Conservation (phyloP, 1,140 invertebrate species). For the Drosophila simulans region DNA sequence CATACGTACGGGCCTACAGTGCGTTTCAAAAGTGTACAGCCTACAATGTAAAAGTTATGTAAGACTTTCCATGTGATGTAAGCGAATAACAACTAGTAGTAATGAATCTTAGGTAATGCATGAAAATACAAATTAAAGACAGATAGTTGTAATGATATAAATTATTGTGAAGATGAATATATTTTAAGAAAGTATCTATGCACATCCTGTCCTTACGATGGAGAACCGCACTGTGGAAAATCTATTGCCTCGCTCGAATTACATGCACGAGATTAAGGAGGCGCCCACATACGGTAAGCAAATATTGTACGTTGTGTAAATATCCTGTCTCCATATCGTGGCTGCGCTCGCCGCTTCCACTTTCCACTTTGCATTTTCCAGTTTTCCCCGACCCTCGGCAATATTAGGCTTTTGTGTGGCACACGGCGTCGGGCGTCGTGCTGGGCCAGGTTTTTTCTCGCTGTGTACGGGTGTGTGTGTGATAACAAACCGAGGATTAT, state of each 20-base stretch:
- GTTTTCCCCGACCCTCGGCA: slow-evolving; percentile 11
- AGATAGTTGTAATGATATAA: no score
- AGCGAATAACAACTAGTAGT: no score
- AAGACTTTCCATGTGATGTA: no score
- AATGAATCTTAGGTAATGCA: no score
- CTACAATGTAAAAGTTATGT: no score
- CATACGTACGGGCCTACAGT: slow-evolving; percentile 23
- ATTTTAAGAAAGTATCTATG: no score
- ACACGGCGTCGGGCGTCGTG: slow-evolving; percentile 57
- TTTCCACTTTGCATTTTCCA: slow-evolving; percentile 79
- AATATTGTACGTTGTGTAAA: slow-evolving; percentile 74
- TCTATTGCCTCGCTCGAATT: slow-evolving; percentile 55
- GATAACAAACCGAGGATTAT: slow-evolving; percentile 81
- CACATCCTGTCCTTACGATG: background rate
- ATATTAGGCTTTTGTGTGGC: slow-evolving; percentile 71
- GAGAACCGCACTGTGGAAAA: slow-evolving; percentile 41
- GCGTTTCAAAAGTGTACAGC: slow-evolving; percentile 13
- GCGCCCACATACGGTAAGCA: slow-evolving; percentile 49
- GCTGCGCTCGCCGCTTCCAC: slow-evolving; percentile 55
- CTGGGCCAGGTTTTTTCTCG: slow-evolving; percentile 33
- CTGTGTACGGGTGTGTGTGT: slow-evolving; percentile 58
- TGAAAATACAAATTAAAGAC: no score
- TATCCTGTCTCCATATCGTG: slow-evolving; percentile 67
- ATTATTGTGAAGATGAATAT: no score
- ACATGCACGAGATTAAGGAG: slow-evolving; percentile 30